Base-by-base conservation (phyloP, 2,113 vertebrate species). In the Clupea harengus region DNA sequence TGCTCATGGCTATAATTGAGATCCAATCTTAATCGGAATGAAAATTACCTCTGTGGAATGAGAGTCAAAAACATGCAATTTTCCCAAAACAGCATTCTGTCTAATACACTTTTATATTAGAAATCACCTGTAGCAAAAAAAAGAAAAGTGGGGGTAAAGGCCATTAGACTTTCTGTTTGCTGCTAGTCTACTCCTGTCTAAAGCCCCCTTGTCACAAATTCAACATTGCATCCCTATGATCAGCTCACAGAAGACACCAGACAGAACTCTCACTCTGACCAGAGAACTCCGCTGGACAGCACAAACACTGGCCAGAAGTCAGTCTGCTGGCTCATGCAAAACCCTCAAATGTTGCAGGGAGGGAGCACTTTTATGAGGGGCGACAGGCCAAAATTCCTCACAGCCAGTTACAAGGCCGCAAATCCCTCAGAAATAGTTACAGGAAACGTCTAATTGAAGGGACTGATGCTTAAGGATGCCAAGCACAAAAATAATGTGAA, bases 331-430 rank as follows among this genome's bases (percentile, higher is more conserved):
- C 72, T 11, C 72, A 78, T 17, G 13, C 28, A 2, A 28, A 32
- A 15, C 72, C 25, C 13, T 78, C 39, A 78, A 78, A 78, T 17
- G 28, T 78, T 78, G 72, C 72, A 78, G 25, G 72, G 72, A 78
- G 72, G 72, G 72, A 78, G 72, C 72, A 78, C 10, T 78, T 78
- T 78, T 78, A 78, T 78, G 72, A 78, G 72, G 72, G 72, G 72
- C 72, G 72, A 78, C 72, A 78, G 72, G 72, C 72, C 72, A 78
- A 78, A 78, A 78, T 78, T 78, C 72, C 72, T 78, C 72, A 78
- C 72, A 78, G 72, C 32, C 72, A 78, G 72, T 78, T 78, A 78
- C 72, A 78, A 78, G 72, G 72, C 72, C 72, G 25, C 72, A 78
- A 78, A 78, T 2, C 72, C 72, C 72, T 78, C 72, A 78, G 72